phyloP scores from a whole-genome alignment of 2,888 invertebrate genomes.

The Celastrina argiolus region DNA sequence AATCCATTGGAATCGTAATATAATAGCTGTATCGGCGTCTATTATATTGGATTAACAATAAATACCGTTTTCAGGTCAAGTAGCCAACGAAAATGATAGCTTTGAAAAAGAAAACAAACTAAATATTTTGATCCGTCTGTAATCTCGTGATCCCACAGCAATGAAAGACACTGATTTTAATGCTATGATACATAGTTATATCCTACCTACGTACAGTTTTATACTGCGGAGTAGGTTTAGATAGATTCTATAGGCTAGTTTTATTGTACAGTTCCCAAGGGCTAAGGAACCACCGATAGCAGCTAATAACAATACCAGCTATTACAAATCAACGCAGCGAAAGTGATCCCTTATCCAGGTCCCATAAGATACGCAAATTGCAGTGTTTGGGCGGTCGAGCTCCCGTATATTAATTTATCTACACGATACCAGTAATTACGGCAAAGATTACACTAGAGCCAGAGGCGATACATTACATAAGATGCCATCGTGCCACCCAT shows the following conservation, averaged over 20 bases:
- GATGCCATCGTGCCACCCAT: constrained; percentile 7
- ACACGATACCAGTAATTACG: constrained; percentile 38
- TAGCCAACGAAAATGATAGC: too few species aligned
- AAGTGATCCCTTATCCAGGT: constrained; percentile 6
- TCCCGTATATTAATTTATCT: constrained; percentile 37
- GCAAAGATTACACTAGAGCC: constrained; percentile 15
- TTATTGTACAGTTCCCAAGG: not conserved
- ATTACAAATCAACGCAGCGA: not conserved
- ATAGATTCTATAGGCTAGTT: not conserved
- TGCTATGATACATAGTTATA: too few species aligned
- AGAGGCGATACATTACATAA: constrained; percentile 7
- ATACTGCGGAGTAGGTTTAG: too few species aligned
- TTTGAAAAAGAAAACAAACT: too few species aligned
- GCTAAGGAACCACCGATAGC: not conserved
- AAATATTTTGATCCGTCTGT: too few species aligned
- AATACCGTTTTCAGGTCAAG: too few species aligned
- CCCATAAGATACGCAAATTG: constrained; percentile 49
- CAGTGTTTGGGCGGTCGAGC: constrained; percentile 47
- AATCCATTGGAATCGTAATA: too few species aligned
- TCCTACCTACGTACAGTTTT: too few species aligned
- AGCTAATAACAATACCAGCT: constrained; percentile 12
- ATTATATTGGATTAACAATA: too few species aligned
- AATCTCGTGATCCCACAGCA: too few species aligned
- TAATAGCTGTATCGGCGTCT: too few species aligned
- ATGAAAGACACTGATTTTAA: too few species aligned